Evolutionary conservation across 2,797 vertebrate species (phyloP), one percentile per base, ranked within the genome.

Genomic region (Sebastes kiyomatsui): DNA sequence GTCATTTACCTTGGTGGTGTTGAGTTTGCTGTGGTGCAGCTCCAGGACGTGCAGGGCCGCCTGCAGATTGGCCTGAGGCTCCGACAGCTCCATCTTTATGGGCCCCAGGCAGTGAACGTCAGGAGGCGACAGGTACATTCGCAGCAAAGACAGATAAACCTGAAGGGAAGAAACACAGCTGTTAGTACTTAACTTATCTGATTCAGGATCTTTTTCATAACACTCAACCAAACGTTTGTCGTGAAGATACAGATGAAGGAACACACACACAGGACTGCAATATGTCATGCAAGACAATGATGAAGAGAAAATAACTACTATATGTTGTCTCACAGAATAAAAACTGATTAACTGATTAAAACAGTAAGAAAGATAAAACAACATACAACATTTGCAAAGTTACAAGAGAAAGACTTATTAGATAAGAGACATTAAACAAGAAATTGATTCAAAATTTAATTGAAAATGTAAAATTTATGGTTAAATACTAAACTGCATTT

Each of bases 71-170:
- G 98, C 96, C 83, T 98, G 96, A 58, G 98, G 98, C 92, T 98
- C 97, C 32, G 94, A 92, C 67, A 98, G 92, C 92, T 99, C 97
- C 96, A 99, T 97, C 86, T 97, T 98, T 87, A 99, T 97, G n/a
- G 98, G 97, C 60, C 99, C 98, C 87, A 99, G 92, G 91, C 97
- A 99, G 91, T 99, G 97, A 77, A 96, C 96, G 2, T 98, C 99
- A 59, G 99, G 98, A 16, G 99, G 98, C 0, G 97, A 99, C 77
- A 99, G 96, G 92, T 99, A 99, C 98, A 99, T 99, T 60, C 97
- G 96, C 85, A 99, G 96, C 91, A 99, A 92, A 2, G 98, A 99
- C 90, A 99, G 92, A 87, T 99, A 99, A 13, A 99, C 99, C 99
- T 99, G 91, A 30, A 64, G 61, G 56, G 20, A 11, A 10, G 20